Evolutionary conservation across 2,797 vertebrate genomes (phyloP).

Genomic region (Anolis apletophallus): DNA sequence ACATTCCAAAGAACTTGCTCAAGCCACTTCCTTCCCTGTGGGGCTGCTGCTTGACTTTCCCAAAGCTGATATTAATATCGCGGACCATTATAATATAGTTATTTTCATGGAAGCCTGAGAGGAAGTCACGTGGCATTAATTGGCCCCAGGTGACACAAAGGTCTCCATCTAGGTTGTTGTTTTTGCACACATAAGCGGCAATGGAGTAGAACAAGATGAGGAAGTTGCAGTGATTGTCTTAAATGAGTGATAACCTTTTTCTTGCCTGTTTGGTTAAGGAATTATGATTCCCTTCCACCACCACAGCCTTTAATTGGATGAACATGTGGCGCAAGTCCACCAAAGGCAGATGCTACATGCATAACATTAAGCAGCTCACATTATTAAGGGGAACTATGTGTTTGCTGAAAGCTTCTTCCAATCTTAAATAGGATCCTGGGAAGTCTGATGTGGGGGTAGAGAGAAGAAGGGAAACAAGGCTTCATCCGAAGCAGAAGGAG

Average conservation of each 20-base stretch:
- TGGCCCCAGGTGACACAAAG: conserved; percentile 87
- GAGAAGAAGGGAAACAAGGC: not conserved
- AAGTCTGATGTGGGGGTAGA: not conserved
- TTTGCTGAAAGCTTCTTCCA: conserved; percentile 15
- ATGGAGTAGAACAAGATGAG: conserved; percentile 94
- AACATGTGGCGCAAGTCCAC: conserved; percentile 77
- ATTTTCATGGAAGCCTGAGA: conserved; percentile 97
- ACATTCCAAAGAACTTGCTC: conserved; percentile 92
- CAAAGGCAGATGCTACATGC: not conserved
- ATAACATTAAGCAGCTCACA: not conserved
- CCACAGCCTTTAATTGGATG: conserved; percentile 77
- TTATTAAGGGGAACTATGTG: not conserved
- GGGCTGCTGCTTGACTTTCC: conserved; percentile 90
- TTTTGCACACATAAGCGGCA: conserved; percentile 94
- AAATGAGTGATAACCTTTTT: conserved; percentile 78
- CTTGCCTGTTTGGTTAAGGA: conserved; percentile 88
- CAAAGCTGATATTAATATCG: conserved; percentile 99
- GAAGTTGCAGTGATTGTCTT: conserved; percentile 89
- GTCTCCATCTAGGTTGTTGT: conserved; percentile 94
- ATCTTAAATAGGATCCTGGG: conserved; percentile 10
- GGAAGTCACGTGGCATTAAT: conserved; percentile 99
- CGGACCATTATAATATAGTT: conserved; percentile 98
- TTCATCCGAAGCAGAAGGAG: not conserved
- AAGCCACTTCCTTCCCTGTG: conserved; percentile 87
- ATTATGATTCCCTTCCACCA: conserved; percentile 77